Percentiles rank a stretch among this genome's conserved stretches.
Conservation (phyloP, 2,888 invertebrate genomes). For the Cosmia trapezina region DNA sequence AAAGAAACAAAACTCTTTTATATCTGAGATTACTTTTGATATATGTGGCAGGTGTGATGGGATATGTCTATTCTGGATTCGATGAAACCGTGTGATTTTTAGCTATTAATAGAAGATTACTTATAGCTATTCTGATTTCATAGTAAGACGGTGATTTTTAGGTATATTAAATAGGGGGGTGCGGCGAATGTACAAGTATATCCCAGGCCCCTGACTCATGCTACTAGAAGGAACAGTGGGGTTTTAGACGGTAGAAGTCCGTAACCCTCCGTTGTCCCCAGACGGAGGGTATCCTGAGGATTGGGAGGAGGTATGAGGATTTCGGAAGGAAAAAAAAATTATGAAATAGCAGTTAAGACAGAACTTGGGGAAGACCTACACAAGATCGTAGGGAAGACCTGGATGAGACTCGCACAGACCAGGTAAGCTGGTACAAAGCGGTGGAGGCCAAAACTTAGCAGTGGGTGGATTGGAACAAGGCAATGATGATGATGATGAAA, state of each 20-base stretch:
- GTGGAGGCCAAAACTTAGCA: too few species aligned
- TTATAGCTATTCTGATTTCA: slow-evolving; percentile 1
- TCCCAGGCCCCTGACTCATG: too few species aligned
- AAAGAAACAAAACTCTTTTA: slow-evolving; percentile 43
- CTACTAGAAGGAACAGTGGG: too few species aligned
- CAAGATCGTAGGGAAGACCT: background rate
- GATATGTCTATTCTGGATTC: slow-evolving; percentile 33
- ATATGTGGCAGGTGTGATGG: slow-evolving; percentile 39
- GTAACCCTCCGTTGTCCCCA: too few species aligned
- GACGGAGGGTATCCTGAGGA: too few species aligned
- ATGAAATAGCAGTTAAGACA: background rate
- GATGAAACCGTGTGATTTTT: slow-evolving; percentile 21
- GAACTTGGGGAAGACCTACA: background rate
- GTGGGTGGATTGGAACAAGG: too few species aligned
- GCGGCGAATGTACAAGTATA: too few species aligned
- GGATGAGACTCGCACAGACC: background rate
- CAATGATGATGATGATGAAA: background rate
- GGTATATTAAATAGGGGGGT: background rate
- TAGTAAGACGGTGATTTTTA: background rate
- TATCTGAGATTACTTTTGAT: slow-evolving; percentile 43
- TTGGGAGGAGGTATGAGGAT: too few species aligned
- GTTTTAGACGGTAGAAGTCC: too few species aligned
- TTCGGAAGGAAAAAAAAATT: too few species aligned
- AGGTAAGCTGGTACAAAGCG: background rate
- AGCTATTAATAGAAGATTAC: slow-evolving; percentile 23